A percentile compares a stretch with the other conserved stretches of the same genome.
Evolutionary conservation across 2,888 invertebrate genomes (phyloP).

Genomic region (Mamestra brassicae): DNA sequence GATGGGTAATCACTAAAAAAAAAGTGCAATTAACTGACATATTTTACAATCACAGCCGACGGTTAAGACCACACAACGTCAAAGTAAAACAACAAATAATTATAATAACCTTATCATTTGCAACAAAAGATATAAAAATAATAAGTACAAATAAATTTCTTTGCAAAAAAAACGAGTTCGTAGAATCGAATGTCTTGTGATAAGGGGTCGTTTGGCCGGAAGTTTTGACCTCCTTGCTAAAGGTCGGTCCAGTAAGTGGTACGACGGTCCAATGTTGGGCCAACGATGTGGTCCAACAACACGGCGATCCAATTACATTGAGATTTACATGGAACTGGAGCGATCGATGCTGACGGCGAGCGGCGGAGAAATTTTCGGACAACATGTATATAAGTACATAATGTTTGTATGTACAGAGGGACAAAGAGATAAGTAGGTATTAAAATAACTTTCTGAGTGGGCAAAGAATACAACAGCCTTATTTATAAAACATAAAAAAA

Average conservation of each 20-base stretch:
- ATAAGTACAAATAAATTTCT: slow-evolving; percentile 35
- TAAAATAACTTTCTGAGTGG: neutral
- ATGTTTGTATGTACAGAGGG: too few relatives aligned
- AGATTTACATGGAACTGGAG: slow-evolving; percentile 68
- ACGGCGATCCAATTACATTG: slow-evolving; percentile 55
- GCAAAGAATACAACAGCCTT: too few relatives aligned
- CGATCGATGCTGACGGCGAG: slow-evolving; percentile 50
- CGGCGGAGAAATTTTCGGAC: slow-evolving; percentile 57
- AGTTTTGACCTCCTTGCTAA: slow-evolving; percentile 74
- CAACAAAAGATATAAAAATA: slow-evolving; percentile 13
- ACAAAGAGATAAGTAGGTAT: neutral
- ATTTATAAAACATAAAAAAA: too few relatives aligned
- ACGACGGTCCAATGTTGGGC: slow-evolving; percentile 55
- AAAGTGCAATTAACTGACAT: too few relatives aligned
- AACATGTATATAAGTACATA: neutral
- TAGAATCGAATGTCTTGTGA: slow-evolving; percentile 45
- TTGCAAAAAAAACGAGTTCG: slow-evolving; percentile 54
- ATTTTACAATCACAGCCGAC: neutral
- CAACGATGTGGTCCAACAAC: slow-evolving; percentile 44
- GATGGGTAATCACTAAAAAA: too few relatives aligned
- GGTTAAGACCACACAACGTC: neutral
- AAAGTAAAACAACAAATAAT: too few relatives aligned
- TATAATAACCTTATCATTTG: too few relatives aligned
- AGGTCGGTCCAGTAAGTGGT: slow-evolving; percentile 73
- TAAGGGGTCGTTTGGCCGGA: slow-evolving; percentile 69